These are phyloP conservation scores for Eristalinus aeneus DNA, from an alignment of 2,888 invertebrate species.

Conservation along the genomic window DNA sequence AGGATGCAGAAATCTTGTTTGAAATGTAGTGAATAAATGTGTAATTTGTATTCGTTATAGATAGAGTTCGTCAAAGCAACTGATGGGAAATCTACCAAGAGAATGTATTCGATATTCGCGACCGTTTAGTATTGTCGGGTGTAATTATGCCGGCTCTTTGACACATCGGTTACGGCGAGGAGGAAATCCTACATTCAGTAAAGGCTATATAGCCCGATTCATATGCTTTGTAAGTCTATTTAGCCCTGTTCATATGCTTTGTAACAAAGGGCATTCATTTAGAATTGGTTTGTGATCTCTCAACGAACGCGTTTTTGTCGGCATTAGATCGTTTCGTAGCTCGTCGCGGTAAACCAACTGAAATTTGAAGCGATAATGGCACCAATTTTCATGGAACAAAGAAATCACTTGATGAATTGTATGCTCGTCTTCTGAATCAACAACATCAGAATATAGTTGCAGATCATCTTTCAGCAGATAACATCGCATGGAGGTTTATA, in stretches of 20 bases:
- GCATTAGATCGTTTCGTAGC: background rate
- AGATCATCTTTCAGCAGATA: background rate
- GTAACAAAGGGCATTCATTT: constrained; percentile 15
- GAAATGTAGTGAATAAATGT: background rate
- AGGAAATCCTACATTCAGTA: background rate
- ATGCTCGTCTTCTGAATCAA: background rate
- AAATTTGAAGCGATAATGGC: constrained; percentile 20
- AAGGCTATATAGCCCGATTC: background rate
- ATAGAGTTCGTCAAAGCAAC: too few relatives aligned
- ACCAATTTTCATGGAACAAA: constrained; percentile 17
- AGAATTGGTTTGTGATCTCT: constrained; percentile 12
- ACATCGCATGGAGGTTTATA: constrained; percentile 4
- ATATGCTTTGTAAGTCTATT: too few relatives aligned
- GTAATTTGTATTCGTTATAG: background rate
- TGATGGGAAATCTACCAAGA: background rate
- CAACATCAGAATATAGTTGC: too few relatives aligned
- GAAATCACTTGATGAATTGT: background rate
- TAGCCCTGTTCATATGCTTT: too few relatives aligned
- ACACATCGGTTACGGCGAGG: background rate
- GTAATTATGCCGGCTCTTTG: background rate
- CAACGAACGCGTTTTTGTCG: background rate
- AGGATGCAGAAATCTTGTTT: constrained; percentile 4
- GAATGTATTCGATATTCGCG: constrained; percentile 16
- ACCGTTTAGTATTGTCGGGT: constrained; percentile 3
- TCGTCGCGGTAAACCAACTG: background rate